phyloP scores from a whole-genome alignment of 1,140 invertebrate genomes.

The Diabrotica undecimpunctata region DNA sequence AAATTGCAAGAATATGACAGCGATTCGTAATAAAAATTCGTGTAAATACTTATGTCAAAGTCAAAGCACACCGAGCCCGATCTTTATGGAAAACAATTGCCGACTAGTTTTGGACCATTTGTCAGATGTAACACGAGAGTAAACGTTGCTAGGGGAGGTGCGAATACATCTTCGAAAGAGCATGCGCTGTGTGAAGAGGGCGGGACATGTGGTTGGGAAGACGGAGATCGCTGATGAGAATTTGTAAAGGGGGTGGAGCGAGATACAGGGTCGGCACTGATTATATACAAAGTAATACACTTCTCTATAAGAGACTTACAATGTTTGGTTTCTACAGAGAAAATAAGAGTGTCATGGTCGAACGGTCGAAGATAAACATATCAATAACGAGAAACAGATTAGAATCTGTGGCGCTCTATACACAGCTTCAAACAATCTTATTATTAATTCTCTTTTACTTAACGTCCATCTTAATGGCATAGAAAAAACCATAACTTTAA shows the following conservation, averaged over 20 bases:
- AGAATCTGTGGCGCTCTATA: no score
- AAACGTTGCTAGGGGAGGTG: constrained; percentile 45
- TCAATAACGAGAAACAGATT: no score
- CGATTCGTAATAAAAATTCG: constrained; percentile 8
- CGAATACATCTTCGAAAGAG: constrained; percentile 26
- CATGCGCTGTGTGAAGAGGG: constrained; percentile 31
- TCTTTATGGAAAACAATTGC: constrained; percentile 17
- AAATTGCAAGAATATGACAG: not conserved
- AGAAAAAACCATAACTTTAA: no score
- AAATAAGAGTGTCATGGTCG: no score
- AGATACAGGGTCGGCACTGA: constrained; percentile 7
- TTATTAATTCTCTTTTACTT: no score
- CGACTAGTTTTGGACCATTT: constrained; percentile 19
- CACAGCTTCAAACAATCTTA: no score
- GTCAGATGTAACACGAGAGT: constrained; percentile 31
- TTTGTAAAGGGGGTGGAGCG: constrained; percentile 21
- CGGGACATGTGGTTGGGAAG: constrained; percentile 25
- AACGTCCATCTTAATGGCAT: no score
- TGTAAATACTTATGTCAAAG: not conserved
- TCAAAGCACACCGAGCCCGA: constrained; percentile 11
- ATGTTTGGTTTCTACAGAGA: no score
- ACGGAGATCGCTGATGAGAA: constrained; percentile 6
- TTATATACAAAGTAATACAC: no score
- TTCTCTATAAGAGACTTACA: no score
- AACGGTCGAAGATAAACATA: no score